phyloP scores from a whole-genome alignment of 1,140 invertebrate species.

The Formica exsecta region DNA sequence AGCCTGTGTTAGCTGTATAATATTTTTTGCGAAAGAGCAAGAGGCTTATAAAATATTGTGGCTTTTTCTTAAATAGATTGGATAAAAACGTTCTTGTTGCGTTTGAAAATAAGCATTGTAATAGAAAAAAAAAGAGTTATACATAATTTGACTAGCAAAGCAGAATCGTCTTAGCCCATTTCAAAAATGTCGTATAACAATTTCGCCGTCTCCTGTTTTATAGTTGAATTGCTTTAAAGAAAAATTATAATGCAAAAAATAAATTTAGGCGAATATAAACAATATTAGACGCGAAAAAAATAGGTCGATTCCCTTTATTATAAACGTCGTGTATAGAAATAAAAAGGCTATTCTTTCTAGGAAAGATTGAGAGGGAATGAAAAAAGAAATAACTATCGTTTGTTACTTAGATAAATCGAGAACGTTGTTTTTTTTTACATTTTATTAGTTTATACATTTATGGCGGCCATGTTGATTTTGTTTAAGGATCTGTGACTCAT shows the following conservation, averaged over 20 bases:
- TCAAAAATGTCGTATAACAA: conserved; percentile 7
- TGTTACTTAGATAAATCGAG: conserved; percentile 86
- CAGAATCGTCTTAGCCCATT: background rate
- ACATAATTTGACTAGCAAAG: background rate
- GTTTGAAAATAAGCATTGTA: background rate
- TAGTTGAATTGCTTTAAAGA: conserved; percentile 64
- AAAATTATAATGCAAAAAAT: conserved; percentile 50
- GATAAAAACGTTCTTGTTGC: background rate
- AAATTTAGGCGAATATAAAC: conserved; percentile 45
- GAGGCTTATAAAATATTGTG: background rate
- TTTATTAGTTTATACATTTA: conserved; percentile 87
- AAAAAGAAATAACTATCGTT: conserved; percentile 84
- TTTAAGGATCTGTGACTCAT: conserved; percentile 83
- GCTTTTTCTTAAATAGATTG: background rate
- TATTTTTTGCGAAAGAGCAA: conserved; percentile 39
- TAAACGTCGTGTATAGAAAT: conserved; percentile 61
- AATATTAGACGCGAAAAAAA: conserved; percentile 43
- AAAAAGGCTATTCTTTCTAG: conserved; percentile 70
- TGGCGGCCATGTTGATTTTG: conserved; percentile 86
- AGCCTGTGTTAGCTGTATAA: background rate
- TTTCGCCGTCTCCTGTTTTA: conserved; percentile 56
- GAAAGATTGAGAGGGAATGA: conserved; percentile 61
- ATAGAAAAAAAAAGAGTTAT: background rate
- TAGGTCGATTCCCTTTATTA: conserved; percentile 59
- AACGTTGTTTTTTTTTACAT: conserved; percentile 86